Base-by-base conservation (phyloP, 2,113 vertebrate genomes). In the Spea multiplicata region DNA sequence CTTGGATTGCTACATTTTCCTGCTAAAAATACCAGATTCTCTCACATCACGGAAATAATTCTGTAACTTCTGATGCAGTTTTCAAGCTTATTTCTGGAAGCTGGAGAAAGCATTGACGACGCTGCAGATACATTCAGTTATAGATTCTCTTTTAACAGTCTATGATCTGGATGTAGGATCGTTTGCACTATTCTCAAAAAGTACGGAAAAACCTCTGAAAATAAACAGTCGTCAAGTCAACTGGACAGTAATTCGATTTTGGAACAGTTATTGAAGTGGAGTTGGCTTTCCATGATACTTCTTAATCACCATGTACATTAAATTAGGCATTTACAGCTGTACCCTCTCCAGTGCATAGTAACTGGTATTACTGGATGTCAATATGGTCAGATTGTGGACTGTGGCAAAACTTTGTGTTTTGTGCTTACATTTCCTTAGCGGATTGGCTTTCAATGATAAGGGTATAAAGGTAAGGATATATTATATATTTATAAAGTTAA, bases 351-450 rank as follows among this genome's bases (percentile, higher is more conserved):
- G 83, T 82, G 83, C 57, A 3, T 87, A 88, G 83, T 84, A 81
- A 86, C 84, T 84, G 80, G 85, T 86, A 86, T 82, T 82, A 82
- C 84, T 84, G 76, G 86, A 74, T 82, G 85, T 83, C 86, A 93
- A 84, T 88, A 95, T 95, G 94, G 87, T 88, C 88, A 89, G 85
- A 88, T 82, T 78, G 81, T 91, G 91, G 88, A 83, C 85, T 82
- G 64, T 88, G 85, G 75, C 88, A 87, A 92, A 93, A 84, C 82
- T 92, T 84, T 85, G 94, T 78, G 76, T 93, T 62, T 83, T 94
- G 84, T 90, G 84, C 81, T 87, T 93, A 65, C 92, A 90, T 73
- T 84, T 94, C 81, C 81, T 93, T 75, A 88, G 88, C 82, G 87
- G 88, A 79, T 91, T 87, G 79, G 88, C 86, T 52, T 86, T 88